Evolutionary conservation across 2,797 vertebrate species (phyloP).

Genomic region (Chelonia mydas): DNA sequence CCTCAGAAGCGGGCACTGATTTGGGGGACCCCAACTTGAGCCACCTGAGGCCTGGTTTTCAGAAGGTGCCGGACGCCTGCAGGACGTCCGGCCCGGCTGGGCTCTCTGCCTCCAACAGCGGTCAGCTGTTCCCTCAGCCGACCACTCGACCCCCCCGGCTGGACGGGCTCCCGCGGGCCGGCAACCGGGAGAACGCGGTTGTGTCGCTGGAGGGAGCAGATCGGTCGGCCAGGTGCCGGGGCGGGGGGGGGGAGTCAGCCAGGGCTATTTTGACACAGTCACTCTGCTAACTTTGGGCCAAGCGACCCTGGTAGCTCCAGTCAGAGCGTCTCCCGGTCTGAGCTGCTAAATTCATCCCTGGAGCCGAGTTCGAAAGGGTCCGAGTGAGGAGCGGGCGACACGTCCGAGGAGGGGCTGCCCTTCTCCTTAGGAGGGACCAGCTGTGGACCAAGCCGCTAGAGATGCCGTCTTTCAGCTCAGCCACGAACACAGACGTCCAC

Average conservation of each 20-base stretch:
- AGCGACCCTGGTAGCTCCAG: too few relatives aligned
- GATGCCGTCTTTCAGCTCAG: not conserved
- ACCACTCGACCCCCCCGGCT: not conserved
- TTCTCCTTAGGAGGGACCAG: not conserved
- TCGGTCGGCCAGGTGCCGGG: conserved; percentile 34
- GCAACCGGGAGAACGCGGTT: too few relatives aligned
- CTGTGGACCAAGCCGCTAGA: too few relatives aligned
- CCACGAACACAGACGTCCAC: too few relatives aligned
- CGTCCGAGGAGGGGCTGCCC: too few relatives aligned
- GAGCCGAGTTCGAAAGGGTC: not conserved
- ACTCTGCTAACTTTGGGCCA: not conserved
- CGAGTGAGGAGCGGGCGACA: too few relatives aligned
- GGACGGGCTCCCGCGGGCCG: not conserved
- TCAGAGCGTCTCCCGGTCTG: not conserved
- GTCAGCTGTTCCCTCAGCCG: not conserved
- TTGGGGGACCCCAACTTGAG: too few relatives aligned
- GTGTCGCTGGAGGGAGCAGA: not conserved
- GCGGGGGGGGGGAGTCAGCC: conserved; percentile 20
- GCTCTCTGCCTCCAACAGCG: not conserved
- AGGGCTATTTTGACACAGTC: not conserved
- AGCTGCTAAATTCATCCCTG: not conserved
- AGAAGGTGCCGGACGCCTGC: too few relatives aligned
- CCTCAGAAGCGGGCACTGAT: too few relatives aligned
- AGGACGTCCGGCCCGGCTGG: too few relatives aligned
- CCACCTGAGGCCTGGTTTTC: too few relatives aligned